phyloP scores from a whole-genome alignment of 2,888 invertebrate species.

The Caenorhabditis virilis region DNA sequence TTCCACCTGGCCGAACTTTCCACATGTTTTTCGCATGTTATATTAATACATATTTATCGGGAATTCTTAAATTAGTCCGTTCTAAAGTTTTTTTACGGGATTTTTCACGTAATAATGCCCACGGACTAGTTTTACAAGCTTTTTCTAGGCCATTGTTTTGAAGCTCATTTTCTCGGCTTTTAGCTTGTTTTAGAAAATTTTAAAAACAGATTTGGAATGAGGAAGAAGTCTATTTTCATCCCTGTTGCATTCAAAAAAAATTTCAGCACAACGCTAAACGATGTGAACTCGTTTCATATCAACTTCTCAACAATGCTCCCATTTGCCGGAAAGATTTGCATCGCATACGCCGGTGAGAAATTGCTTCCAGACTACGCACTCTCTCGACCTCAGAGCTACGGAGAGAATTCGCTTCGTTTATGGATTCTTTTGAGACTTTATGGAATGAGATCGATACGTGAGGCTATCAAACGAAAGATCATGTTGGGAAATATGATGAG shows the following conservation, averaged over 20 bases:
- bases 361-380: constrained; percentile 1
- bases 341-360: constrained; percentile 13
- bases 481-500: constrained; percentile 22
- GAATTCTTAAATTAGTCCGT: too few relatives aligned
- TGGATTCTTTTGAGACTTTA: constrained; percentile 32
- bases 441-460: constrained; percentile 29
- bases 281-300: constrained; percentile 22
- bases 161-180: background rate
- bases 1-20: too few relatives aligned
- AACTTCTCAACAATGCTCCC: constrained; percentile 24
- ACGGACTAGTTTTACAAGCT: too few relatives aligned
- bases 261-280: constrained; percentile 14
- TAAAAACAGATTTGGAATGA: too few relatives aligned
- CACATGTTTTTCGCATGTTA: too few relatives aligned
- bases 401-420: constrained; percentile 22
- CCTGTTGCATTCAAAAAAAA: too few relatives aligned
- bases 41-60: too few relatives aligned
- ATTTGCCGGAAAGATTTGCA: constrained; percentile 14
- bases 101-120: background rate
- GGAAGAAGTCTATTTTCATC: too few relatives aligned
- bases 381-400: background rate
- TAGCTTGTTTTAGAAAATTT: too few relatives aligned
- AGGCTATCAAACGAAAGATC: constrained; percentile 23
- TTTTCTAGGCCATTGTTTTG: too few relatives aligned
- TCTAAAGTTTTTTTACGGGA: too few relatives aligned